Conservation (phyloP, 2,797 vertebrate genomes). For the Hipposideros larvatus region DNA sequence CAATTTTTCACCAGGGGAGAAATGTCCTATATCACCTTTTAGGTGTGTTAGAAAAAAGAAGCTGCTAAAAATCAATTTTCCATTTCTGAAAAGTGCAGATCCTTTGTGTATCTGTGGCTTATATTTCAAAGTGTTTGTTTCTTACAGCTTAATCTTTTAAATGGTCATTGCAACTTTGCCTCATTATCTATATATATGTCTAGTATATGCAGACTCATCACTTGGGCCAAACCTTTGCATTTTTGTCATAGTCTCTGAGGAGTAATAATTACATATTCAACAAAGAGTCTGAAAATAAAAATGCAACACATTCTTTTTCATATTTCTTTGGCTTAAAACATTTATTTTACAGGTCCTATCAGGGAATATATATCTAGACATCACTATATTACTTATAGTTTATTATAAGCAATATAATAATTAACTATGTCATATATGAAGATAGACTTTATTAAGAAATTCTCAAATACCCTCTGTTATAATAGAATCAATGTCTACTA, state of each 20-base stretch:
- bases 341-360: constrained; percentile 3
- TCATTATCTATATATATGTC: background rate
- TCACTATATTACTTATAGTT: background rate
- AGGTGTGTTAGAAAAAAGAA: constrained; percentile 45
- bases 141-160: constrained; percentile 74
- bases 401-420: background rate
- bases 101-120: constrained; percentile 20
- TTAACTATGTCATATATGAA: background rate
- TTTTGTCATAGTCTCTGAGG: background rate
- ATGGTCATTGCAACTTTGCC: background rate
- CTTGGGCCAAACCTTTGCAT: background rate
- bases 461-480: background rate
- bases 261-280: constrained; percentile 27
- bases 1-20: constrained; percentile 5
- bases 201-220: background rate
- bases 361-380: background rate
- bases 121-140: constrained; percentile 53
- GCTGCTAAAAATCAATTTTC: constrained; percentile 77
- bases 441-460: constrained; percentile 12
- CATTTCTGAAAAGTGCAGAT: constrained; percentile 74
- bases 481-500: constrained; percentile 5
- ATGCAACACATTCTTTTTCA: constrained; percentile 2
- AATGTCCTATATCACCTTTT: constrained; percentile 16
- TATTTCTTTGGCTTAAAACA: background rate
- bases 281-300: background rate